Evolutionary conservation across 2,113 vertebrate species (phyloP), one percentile per base, ranked within the genome.

Genomic region (Sardina pilchardus): DNA sequence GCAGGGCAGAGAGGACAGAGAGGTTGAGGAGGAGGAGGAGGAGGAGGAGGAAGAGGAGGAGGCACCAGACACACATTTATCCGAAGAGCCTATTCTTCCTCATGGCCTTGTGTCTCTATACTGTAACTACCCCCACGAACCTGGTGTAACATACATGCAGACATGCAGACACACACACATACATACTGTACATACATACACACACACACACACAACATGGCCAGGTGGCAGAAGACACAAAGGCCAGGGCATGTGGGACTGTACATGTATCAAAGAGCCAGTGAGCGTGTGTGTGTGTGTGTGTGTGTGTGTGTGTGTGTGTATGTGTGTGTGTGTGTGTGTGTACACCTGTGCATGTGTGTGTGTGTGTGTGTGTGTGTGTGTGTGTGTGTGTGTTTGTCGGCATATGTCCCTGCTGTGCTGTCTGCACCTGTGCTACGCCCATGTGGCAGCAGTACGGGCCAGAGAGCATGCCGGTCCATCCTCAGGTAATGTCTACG

Each of bases 111-210:
- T 71, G 63, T 30, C 63, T 71, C 26, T 71, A 34, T 30, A 71
- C 26, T 26, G 26, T 14, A 21, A 63, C 5, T 26, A n/a, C 50
- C 17, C n/a, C 1, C 56, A 7, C 8, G 24, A 63, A 21, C 21
- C 56, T 24, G 1, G 24, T n/a, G 56, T n/a, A 21, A 21, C 59
- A 81, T 59, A 48, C 82, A 81, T 75, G 75, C 39, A 83, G 44
- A 83, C 30, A 6, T 91, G 91, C 91, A 92, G 91, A 92, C 92
- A 89, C 90, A 91, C 90, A 91, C 89, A 47, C 84, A 91, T 89
- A 89, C 89, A 90, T 92, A 92, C 78, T 26, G 86, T 90, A n/a
- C n/a, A n/a, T n/a, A n/a, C 89, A 90, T 92, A 92, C 30, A 87
- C 83, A 36, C 44, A 56, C 81, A 59, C n/a, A 9, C 85, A 82